Evolutionary conservation across 2,888 invertebrate genomes (phyloP).

Genomic region (Empis stercorea): DNA sequence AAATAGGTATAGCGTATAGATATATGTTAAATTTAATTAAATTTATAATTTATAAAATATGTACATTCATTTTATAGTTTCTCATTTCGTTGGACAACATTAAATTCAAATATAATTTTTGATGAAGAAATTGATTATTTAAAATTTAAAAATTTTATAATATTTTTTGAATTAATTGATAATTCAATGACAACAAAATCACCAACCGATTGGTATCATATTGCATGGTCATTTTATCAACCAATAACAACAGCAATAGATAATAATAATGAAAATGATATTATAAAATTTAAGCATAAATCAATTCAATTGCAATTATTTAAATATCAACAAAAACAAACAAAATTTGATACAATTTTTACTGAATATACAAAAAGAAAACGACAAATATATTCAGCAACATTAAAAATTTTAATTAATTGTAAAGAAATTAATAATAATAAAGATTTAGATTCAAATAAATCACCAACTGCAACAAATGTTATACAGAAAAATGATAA

Average conservation of each 20-base stretch:
- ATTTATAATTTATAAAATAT: not conserved
- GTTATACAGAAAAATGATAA: not conserved
- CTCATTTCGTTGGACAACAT: not conserved
- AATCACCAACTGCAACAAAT: not conserved
- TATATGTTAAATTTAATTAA: not conserved
- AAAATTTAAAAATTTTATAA: not conserved
- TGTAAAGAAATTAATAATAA: not conserved
- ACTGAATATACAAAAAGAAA: not conserved
- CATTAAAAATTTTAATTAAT: not conserved
- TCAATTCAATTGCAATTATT: not conserved
- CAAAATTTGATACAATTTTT: not conserved
- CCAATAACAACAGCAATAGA: no score
- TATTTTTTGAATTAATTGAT: slow-evolving; percentile 1
- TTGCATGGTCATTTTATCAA: not conserved
- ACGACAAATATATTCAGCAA: not conserved
- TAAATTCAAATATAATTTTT: not conserved
- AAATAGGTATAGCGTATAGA: not conserved
- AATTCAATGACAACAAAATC: not conserved
- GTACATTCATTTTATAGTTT: not conserved
- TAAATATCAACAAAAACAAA: not conserved
- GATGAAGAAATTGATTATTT: not conserved
- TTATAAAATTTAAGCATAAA: not conserved
- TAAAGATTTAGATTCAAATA: not conserved
- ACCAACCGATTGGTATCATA: not conserved
- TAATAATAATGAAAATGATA: no score